Evolutionary conservation across 2,888 invertebrate species (phyloP).

Genomic region (Caenorhabditis plicata): DNA sequence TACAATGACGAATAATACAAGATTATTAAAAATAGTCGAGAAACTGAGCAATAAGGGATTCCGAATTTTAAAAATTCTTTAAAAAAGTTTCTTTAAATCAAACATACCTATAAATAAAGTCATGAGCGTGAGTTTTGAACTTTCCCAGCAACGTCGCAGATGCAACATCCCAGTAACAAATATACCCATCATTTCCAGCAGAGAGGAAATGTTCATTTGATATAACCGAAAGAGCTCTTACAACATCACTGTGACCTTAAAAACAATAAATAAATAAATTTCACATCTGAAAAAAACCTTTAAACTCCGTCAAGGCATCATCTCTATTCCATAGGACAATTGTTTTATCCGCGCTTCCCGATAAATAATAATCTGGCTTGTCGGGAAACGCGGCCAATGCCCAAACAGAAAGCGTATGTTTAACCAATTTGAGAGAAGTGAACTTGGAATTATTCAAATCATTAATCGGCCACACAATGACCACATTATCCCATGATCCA

Average conservation of each 20-base stretch:
- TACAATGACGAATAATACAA: no score
- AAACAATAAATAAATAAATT: conserved; percentile 9
- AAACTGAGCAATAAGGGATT: no score
- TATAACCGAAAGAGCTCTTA: conserved; percentile 78
- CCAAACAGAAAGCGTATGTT: conserved; percentile 82
- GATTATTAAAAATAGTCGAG: no score
- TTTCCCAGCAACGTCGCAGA: conserved; percentile 76
- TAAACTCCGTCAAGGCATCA: conserved; percentile 73
- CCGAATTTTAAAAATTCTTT: not conserved
- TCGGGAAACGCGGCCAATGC: conserved; percentile 67
- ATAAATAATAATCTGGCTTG: conserved; percentile 70
- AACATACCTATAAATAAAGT: conserved; percentile 55
- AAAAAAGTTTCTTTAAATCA: not conserved
- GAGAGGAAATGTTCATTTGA: conserved; percentile 80
- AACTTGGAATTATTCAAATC: conserved; percentile 12
- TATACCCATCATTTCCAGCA: conserved; percentile 86
- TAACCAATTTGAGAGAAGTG: conserved; percentile 68
- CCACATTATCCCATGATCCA: conserved; percentile 90
- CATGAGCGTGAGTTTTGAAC: conserved; percentile 39
- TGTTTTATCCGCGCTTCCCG: conserved; percentile 89
- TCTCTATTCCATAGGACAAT: conserved; percentile 83
- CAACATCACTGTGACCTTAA: conserved; percentile 87
- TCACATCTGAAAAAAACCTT: conserved; percentile 42
- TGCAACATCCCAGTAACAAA: conserved; percentile 80
- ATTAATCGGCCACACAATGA: conserved; percentile 76